Base-by-base conservation (phyloP, 2,888 invertebrate genomes). In the Lasioglossum vierecki region DNA sequence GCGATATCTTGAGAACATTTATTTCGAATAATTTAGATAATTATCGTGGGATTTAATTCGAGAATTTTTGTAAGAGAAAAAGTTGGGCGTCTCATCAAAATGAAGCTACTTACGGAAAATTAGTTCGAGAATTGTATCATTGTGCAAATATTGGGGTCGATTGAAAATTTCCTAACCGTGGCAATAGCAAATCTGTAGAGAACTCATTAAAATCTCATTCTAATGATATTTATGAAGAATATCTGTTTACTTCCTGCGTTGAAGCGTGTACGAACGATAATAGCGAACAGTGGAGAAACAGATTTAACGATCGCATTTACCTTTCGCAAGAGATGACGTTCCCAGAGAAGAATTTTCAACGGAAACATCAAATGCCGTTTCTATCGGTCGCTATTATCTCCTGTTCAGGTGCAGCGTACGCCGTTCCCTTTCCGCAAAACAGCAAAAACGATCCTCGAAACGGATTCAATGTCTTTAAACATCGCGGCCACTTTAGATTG, bases 381-480 rank as follows among this genome's bases (percentile, higher is more conserved):
- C 41, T 41, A 49, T 74, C 66, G 35, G 11, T 22, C 39, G n/a
- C 66, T 13, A 80, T 73, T 53, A 41, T 49, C 63, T n/a, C 57
- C 5, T 2, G 46, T 39, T 13, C 78, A 46, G n/a, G 15, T 35
- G n/a, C 22, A 15, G 15, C 30, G 8, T 35, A 26, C 57, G 53
- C 68, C 44, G 30, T 49, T 79, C 22, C 26, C 30, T 15, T 26
- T 18, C n/a, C 39, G 18, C 2, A 22, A 15, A 11, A 46, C 18
- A n/a, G 57, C 30, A 44, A 46, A 63, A 71, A 53, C 18, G 22
- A 30, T 13, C 22, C 15, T 35, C 30, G 26, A 30, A 15, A 60
- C 15, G 39, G 41, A 26, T 63, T 46, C 44, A 26, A 8, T 18
- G 60, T 18, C 41, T 68, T 39, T 18, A 41, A 57, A 60, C 75